Evolutionary conservation across 2,888 invertebrate species (phyloP).

Genomic region (Cerastis leucographa): DNA sequence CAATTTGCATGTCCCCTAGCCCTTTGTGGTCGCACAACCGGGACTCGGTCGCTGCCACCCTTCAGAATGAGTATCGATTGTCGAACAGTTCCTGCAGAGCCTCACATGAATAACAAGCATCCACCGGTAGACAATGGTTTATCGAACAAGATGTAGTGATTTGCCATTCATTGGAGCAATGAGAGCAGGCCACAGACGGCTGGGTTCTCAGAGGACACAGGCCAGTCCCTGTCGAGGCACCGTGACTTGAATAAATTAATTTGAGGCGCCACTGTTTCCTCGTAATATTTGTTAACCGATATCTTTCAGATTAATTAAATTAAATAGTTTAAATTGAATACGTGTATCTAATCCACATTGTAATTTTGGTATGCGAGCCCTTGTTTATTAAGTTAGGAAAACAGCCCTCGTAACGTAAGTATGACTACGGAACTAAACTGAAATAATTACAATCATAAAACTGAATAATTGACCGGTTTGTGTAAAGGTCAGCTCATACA

Average conservation of each 20-base stretch:
- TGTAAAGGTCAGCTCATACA: constrained; percentile 37
- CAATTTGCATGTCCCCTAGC: constrained; percentile 87
- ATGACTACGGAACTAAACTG: constrained; percentile 48
- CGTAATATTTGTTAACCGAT: constrained; percentile 75
- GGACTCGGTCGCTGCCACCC: constrained; percentile 67
- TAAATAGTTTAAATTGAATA: constrained; percentile 80
- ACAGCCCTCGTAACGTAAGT: constrained; percentile 16
- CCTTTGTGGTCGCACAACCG: constrained; percentile 81
- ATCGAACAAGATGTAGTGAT: constrained; percentile 77
- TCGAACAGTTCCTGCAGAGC: constrained; percentile 67
- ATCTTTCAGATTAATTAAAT: constrained; percentile 78
- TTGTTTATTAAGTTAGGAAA: constrained; percentile 60
- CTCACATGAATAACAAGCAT: constrained; percentile 78
- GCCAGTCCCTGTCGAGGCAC: constrained; percentile 68
- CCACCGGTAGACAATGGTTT: constrained; percentile 77
- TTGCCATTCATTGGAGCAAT: constrained; percentile 75
- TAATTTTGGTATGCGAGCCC: constrained; percentile 63
- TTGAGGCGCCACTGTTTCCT: constrained; percentile 71
- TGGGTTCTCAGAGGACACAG: constrained; percentile 57
- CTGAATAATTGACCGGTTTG: constrained; percentile 48
- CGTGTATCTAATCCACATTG: constrained; percentile 70
- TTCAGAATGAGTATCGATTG: constrained; percentile 76
- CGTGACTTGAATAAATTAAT: constrained; percentile 83
- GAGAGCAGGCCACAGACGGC: constrained; percentile 61
- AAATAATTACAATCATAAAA: constrained; percentile 48